Evolutionary conservation across 2,888 invertebrate genomes (phyloP).

Genomic region (Philonicus albiceps): DNA sequence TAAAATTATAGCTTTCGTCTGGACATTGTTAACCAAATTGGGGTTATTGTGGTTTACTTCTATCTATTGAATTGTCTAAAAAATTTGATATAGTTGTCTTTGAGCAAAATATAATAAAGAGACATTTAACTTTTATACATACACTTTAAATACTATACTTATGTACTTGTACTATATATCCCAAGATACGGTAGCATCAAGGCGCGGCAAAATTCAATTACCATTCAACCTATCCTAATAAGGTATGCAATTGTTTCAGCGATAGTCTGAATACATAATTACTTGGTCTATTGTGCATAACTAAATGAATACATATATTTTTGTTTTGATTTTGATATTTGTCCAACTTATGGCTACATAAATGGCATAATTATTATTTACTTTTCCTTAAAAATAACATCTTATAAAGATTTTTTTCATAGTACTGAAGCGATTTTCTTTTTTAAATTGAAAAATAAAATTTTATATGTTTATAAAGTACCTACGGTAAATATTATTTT

Average conservation of each 20-base stretch:
- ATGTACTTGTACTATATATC: too few species aligned
- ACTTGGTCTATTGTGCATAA: neutral
- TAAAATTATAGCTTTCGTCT: neutral
- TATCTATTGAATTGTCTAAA: neutral
- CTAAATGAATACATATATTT: neutral
- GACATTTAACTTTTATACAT: too few species aligned
- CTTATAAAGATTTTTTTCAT: too few species aligned
- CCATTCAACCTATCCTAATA: neutral
- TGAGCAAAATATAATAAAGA: neutral
- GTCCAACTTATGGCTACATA: neutral
- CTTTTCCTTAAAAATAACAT: too few species aligned
- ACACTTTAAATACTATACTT: neutral
- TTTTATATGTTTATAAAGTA: too few species aligned
- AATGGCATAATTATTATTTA: neutral
- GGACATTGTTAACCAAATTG: neutral
- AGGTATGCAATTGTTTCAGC: neutral
- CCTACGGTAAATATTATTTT: too few species aligned
- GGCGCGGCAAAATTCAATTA: neutral
- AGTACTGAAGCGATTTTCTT: too few species aligned
- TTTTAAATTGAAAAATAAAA: too few species aligned
- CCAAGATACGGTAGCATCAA: neutral
- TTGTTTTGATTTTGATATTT: neutral
- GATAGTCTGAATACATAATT: neutral
- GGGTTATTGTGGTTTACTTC: neutral
- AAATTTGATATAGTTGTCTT: neutral